Percentiles rank a stretch among this genome's conserved stretches.
Evolutionary conservation across 2,797 vertebrate genomes (phyloP).

Genomic region (Anomalospiza imberbis): DNA sequence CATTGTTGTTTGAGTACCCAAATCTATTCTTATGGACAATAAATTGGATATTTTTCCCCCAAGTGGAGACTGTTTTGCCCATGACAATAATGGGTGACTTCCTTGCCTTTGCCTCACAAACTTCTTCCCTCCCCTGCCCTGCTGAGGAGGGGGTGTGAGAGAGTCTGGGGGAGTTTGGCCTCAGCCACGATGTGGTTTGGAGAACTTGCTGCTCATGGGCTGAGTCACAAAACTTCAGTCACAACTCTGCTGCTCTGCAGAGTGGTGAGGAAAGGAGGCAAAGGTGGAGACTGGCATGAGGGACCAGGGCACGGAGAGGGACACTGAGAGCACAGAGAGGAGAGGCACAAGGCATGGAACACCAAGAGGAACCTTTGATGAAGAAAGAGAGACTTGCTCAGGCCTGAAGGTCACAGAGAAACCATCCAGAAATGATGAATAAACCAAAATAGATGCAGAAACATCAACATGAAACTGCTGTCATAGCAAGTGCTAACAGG

Average conservation of each 20-base stretch:
- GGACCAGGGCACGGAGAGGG: neutral
- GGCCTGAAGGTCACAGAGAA: neutral
- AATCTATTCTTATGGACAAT: neutral
- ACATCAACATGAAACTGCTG: neutral
- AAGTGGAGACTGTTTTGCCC: too few relatives aligned
- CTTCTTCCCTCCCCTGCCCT: neutral
- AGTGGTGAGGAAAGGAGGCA: neutral
- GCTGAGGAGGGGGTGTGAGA: neutral
- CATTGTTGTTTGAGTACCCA: neutral
- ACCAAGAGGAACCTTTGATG: neutral
- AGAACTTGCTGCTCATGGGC: slow-evolving; percentile 21
- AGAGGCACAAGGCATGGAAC: neutral
- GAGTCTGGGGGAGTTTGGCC: neutral
- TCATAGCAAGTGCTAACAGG: neutral
- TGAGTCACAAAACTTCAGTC: slow-evolving; percentile 44
- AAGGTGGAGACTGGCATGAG: neutral
- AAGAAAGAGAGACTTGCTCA: neutral
- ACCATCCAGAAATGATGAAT: neutral
- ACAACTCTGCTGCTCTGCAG: neutral
- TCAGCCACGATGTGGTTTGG: neutral
- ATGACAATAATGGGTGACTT: neutral
- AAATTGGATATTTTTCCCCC: neutral
- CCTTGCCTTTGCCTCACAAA: neutral
- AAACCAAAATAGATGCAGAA: neutral
- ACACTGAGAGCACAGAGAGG: neutral